Percentiles rank a stretch among this genome's conserved stretches.
Conservation (phyloP, 2,797 vertebrate species). For the Zalophus californianus region DNA sequence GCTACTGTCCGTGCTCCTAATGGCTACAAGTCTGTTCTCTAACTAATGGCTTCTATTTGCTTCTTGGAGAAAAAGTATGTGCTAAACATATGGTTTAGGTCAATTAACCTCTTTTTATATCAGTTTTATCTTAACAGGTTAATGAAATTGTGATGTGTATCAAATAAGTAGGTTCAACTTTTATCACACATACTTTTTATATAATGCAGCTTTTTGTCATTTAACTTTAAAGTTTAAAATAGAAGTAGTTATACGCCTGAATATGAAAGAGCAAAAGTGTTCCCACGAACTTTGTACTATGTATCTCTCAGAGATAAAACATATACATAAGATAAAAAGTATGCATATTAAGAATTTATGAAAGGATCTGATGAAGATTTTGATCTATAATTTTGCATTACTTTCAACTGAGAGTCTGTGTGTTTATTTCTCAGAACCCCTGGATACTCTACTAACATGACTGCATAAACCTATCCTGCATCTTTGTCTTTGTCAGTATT, state of each 20-base stretch:
- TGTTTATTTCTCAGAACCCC: conserved; percentile 63
- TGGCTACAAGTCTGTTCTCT: conserved; percentile 79
- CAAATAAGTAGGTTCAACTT: conserved; percentile 81
- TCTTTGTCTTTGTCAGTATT: conserved; percentile 67
- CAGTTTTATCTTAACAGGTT: conserved; percentile 71
- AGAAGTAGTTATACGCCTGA: conserved; percentile 28
- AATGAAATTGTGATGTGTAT: conserved; percentile 75
- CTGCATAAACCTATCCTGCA: background rate
- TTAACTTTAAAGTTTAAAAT: conserved; percentile 67
- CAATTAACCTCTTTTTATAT: conserved; percentile 80
- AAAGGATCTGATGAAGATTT: conserved; percentile 42
- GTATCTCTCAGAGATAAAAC: conserved; percentile 25
- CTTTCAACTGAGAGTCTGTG: conserved; percentile 44
- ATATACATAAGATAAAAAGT: background rate
- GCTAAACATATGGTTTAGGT: conserved; percentile 77
- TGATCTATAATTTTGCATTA: conserved; percentile 60
- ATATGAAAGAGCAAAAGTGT: conserved; percentile 43
- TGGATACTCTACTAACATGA: background rate
- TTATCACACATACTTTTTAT: conserved; percentile 75
- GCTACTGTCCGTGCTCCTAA: conserved; percentile 74
- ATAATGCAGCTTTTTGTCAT: conserved; percentile 77
- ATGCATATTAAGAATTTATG: conserved; percentile 52
- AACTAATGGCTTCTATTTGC: conserved; percentile 79
- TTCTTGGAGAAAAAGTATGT: conserved; percentile 77
- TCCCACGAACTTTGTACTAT: background rate